Base-by-base conservation (phyloP, 1,140 invertebrate species). In the Stegodyphus mimosarum region DNA sequence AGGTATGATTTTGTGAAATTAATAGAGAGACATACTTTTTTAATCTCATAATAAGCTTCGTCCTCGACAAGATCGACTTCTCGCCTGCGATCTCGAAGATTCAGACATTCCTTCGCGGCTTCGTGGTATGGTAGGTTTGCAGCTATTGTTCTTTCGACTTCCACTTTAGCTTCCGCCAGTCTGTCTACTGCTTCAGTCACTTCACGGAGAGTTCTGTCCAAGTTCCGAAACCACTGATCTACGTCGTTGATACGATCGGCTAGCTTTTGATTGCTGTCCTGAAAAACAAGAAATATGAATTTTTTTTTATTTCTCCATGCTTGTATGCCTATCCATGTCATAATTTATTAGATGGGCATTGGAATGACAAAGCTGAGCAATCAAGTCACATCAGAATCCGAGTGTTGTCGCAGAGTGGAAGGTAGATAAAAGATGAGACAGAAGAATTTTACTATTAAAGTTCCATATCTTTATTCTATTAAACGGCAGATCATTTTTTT, bases 31-130 rank as follows among this genome's bases (percentile, higher is more conserved):
- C 53, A 6, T 18, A 86, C 84, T 60, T 86, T 86, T 50, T 80
- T 86, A 11, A 69, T 63, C 18, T 86, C 72, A 50, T 66, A 15
- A 17, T 87, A 83, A 3, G 49, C 11, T 17, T 87, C 78, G 15
- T 87, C 86, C 7, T 87, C 86, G 1, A 83, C 79, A 13, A 87
- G 33, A 53, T 87, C 86, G 7, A 87, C 17, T 6, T 64, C 79
- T 13, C 66, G 52, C 1, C 86, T 55, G 0, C 79, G 63, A 18
- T 87, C 86, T 49, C 79, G 81, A 7, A 83, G 48, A 10, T 64
- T 83, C 17, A 87, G 13, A 6, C 48, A 18, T 13, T 83, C 79
- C 33, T 87, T 83, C 6, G 86, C 15, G 5, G 86, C 79, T 13
- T 87, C 86, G 7, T 71, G 33, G 9, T 60, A 33, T 13, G 74